These are phyloP conservation scores for Bubalus kerabau DNA, from an alignment of 2,113 vertebrate genomes.

Conservation along the genomic window DNA sequence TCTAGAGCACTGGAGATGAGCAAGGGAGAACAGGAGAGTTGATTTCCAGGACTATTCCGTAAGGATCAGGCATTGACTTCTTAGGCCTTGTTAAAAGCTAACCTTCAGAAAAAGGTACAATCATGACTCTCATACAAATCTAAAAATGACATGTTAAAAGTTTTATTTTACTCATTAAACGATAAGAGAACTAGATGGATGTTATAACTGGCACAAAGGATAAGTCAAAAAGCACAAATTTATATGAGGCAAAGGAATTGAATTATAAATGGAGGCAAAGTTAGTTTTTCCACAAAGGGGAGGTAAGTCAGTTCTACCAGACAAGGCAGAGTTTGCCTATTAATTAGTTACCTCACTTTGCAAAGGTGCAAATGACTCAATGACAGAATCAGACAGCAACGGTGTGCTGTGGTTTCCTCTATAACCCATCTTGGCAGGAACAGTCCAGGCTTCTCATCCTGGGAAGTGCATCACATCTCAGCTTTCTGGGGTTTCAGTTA, in stretches of 20 bases:
- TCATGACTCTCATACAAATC: neutral
- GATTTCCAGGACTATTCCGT: neutral
- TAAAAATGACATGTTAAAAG: neutral
- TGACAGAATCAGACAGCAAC: neutral
- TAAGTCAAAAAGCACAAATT: neutral
- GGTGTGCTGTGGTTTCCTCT: neutral
- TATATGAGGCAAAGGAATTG: neutral
- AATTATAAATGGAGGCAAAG: neutral
- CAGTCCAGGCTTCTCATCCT: neutral
- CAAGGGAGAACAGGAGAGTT: neutral
- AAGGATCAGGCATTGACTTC: neutral
- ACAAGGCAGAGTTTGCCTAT: neutral
- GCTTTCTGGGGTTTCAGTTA: neutral
- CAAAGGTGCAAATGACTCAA: neutral
- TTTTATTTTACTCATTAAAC: conserved; percentile 11
- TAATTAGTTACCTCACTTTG: neutral
- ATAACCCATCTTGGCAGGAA: neutral
- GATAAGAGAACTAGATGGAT: neutral
- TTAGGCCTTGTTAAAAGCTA: neutral
- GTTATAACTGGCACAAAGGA: neutral
- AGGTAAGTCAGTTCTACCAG: neutral
- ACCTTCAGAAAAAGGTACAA: neutral
- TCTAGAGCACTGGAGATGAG: neutral
- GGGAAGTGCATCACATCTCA: neutral
- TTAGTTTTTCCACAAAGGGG: neutral